phyloP scores from a whole-genome alignment of 2,113 vertebrate species.

The Megaleporinus macrocephalus region DNA sequence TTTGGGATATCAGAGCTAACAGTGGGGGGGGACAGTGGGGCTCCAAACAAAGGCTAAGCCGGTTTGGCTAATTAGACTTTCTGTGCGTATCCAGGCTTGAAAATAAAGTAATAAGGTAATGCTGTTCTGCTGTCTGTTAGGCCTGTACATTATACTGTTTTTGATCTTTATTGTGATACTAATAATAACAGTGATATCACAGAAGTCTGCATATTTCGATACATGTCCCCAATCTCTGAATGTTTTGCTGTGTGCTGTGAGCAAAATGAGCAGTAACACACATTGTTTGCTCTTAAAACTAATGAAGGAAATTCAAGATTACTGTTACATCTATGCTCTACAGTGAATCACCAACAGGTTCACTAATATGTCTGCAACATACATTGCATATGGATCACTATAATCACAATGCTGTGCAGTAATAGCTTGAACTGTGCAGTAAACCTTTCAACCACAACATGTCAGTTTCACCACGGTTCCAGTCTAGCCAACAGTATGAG shows the following conservation, averaged over 20 bases:
- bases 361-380: not conserved
- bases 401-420: not conserved
- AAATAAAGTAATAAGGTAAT: not conserved
- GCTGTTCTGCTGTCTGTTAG: not conserved
- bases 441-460: not conserved
- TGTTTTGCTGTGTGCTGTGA: too few relatives aligned
- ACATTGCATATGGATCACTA: not conserved
- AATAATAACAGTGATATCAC: not conserved
- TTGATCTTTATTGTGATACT: not conserved
- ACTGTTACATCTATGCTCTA: too few relatives aligned
- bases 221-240: too few relatives aligned
- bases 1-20: constrained; percentile 8
- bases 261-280: too few relatives aligned
- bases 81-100: not conserved
- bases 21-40: not conserved
- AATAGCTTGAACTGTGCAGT: not conserved
- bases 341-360: too few relatives aligned
- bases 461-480: not conserved
- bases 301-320: too few relatives aligned
- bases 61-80: not conserved
- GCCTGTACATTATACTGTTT: not conserved
- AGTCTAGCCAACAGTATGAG: not conserved
- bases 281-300: too few relatives aligned
- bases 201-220: too few relatives aligned
- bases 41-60: not conserved